A percentile compares a stretch with the other conserved stretches of the same genome.
Evolutionary conservation across 2,888 invertebrate species (phyloP).

Genomic region (Pristionchus entomophagus): DNA sequence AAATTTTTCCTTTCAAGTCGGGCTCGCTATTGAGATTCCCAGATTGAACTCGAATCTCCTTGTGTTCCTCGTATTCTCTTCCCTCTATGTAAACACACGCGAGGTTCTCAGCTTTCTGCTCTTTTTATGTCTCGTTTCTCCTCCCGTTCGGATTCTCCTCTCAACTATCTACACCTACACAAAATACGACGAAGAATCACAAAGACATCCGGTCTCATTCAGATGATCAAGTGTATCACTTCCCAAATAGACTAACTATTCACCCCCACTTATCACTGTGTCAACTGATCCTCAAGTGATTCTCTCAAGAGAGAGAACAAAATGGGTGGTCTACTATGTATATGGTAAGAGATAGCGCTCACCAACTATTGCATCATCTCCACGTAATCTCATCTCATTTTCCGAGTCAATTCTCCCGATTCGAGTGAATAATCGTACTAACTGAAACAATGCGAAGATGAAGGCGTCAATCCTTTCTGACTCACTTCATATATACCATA

Average conservation of each 20-base stretch:
- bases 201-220: background rate
- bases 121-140: background rate
- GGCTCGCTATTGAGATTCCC: too few species aligned
- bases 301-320: too few species aligned
- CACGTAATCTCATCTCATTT: background rate
- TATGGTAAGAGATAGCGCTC: background rate
- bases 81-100: background rate
- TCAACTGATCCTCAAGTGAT: background rate
- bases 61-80: background rate
- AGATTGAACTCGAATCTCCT: background rate
- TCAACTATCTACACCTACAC: background rate
- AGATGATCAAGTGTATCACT: too few species aligned
- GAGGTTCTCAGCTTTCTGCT: conserved; percentile 11
- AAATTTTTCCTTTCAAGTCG: too few species aligned
- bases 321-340: background rate
- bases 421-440: conserved; percentile 2
- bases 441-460: background rate
- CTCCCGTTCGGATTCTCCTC: background rate
- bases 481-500: conserved; percentile 41
- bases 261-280: background rate
- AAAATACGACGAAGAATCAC: background rate
- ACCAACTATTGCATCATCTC: background rate
- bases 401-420: background rate
- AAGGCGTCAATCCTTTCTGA: too few species aligned
- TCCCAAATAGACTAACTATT: too few species aligned